These are phyloP conservation scores for Triplophysa tibetana DNA, from an alignment of 2,113 vertebrate species.

Conservation along the genomic window DNA sequence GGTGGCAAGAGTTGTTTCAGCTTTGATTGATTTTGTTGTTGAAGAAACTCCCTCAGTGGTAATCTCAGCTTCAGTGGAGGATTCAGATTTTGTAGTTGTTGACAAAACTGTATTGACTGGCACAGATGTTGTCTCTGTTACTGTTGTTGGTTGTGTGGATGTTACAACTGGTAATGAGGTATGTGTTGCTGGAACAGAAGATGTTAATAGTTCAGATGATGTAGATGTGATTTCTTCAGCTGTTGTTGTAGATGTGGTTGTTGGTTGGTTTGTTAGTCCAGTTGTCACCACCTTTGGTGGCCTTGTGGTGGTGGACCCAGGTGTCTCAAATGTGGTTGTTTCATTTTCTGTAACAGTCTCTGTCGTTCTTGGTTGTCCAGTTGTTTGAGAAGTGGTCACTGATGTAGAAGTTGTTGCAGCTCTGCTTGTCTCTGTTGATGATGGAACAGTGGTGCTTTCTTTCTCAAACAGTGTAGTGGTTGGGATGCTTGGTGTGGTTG, in stretches of 20 bases:
- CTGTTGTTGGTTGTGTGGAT: slow-evolving; percentile 8
- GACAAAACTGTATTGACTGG: neutral
- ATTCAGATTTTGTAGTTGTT: neutral
- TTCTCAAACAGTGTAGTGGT: neutral
- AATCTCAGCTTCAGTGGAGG: neutral
- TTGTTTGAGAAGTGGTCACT: neutral
- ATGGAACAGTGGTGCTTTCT: neutral
- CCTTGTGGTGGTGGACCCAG: neutral
- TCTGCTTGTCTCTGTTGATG: neutral
- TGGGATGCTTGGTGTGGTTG: neutral
- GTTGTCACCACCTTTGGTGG: neutral
- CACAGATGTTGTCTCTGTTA: slow-evolving; percentile 2
- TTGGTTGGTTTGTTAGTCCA: neutral
- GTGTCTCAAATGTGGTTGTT: neutral
- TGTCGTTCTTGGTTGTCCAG: slow-evolving; percentile 14
- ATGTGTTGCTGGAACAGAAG: neutral
- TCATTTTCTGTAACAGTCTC: neutral
- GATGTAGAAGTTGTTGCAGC: neutral
- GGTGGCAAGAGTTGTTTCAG: slow-evolving; percentile 6
- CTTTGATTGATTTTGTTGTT: slow-evolving; percentile 20
- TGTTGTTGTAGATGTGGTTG: neutral
- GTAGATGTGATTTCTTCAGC: neutral
- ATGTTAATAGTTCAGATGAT: neutral
- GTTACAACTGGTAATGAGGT: slow-evolving; percentile 1
- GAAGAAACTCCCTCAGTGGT: neutral